Base-by-base conservation (phyloP, 2,113 vertebrate genomes). In the Thunnus thynnus region DNA sequence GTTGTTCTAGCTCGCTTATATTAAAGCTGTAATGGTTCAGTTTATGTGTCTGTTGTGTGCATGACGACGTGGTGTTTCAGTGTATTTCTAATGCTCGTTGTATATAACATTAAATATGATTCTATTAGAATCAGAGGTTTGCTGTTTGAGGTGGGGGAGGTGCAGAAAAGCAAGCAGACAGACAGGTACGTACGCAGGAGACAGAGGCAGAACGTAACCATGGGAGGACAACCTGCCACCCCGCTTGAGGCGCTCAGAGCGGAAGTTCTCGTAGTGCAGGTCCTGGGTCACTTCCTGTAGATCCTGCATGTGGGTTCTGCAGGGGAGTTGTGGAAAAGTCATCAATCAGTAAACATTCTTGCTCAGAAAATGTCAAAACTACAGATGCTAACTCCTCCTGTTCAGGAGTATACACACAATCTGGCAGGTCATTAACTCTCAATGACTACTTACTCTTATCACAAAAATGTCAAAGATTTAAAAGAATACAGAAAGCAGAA, bases 231-330 rank as follows among this genome's bases (percentile, higher is more conserved):
- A 99, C 98, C 98, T 99, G 97, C 94, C 96, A 7, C 97, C 97
- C 87, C 96, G 96, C 78, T 99, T 99, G 87, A 99, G 97, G 84
- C 98, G 96, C 72, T 99, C 98, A 0, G 98, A 99, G 87, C 98
- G 98, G 95, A 99, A 99, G 93, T 98, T 99, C 95, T 99, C 98
- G 4, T 99, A 99, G 93, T 99, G 98, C 68, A 99, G 96, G 88
- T 99, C 98, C 94, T 99, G 98, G 79, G 98, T 99, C 82, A 99
- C 98, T 86, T 99, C 98, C 94, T 99, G 98, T 13, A 99, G 97
- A 62, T 99, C 98, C 82, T 99, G 98, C 98, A 99, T 99, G 71
- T 99, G 98, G 25, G 98, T 99, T 83, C 98, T 99, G 90, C 2
- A 67, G 52, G 14, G 76, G 27, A 22, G 63, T 20, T 14, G 2